A percentile compares a stretch with the other conserved stretches of the same genome.
phyloP scores from a whole-genome alignment of 2,888 invertebrate genomes.

The Lochmaea crataegi region DNA sequence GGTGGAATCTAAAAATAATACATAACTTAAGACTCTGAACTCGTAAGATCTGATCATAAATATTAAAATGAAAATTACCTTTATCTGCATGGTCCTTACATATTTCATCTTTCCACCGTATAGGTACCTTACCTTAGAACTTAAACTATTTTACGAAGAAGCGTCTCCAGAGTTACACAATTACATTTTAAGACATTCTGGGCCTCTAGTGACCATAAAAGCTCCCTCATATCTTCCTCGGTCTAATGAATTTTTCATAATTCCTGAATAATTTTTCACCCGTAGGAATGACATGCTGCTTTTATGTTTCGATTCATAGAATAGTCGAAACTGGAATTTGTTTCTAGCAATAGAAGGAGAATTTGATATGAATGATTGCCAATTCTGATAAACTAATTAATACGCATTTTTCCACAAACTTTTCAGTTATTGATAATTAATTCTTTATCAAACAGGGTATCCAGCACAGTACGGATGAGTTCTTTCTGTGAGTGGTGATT shows the following conservation, averaged over 20 bases:
- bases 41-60: neutral
- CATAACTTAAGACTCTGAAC: neutral
- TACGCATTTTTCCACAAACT: too few relatives aligned
- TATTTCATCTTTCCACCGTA: slow-evolving; percentile 13
- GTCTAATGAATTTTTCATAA: slow-evolving; percentile 34
- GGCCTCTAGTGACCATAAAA: slow-evolving; percentile 35
- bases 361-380: too few relatives aligned
- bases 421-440: too few relatives aligned
- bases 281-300: slow-evolving; percentile 7
- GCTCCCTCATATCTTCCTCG: slow-evolving; percentile 24
- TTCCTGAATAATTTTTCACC: slow-evolving; percentile 33
- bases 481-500: too few relatives aligned
- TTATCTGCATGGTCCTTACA: slow-evolving; percentile 23
- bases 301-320: neutral
- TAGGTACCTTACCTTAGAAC: neutral
- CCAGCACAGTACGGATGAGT: too few relatives aligned
- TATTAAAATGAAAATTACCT: slow-evolving; percentile 22
- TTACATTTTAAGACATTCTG: slow-evolving; percentile 33
- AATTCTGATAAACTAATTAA: too few relatives aligned
- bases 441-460: too few relatives aligned
- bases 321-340: slow-evolving; percentile 1
- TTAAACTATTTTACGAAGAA: slow-evolving; percentile 21
- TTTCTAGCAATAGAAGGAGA: neutral
- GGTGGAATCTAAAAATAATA: slow-evolving; percentile 4
- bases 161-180: slow-evolving; percentile 29